phyloP scores from a whole-genome alignment of 2,888 invertebrate genomes.

The Sicus ferrugineus region DNA sequence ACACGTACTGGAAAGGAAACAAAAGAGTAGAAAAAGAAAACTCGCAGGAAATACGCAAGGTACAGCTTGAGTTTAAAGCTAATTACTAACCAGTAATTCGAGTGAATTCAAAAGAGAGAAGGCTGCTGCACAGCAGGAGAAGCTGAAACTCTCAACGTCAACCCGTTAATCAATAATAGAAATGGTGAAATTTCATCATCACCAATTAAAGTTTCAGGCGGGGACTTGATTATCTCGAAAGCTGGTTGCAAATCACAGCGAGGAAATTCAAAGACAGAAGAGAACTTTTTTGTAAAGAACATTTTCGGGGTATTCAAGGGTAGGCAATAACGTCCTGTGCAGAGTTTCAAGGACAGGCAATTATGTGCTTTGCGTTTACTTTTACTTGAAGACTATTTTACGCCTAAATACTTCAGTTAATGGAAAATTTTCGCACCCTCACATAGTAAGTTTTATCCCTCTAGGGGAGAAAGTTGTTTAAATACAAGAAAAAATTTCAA shows the following conservation, averaged over 20 bases:
- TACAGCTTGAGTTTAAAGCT: neutral
- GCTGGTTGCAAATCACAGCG: neutral
- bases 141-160: neutral
- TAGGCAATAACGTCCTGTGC: no score
- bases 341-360: no score
- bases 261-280: neutral
- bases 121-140: neutral
- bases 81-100: neutral
- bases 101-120: neutral
- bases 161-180: slow-evolving; percentile 13
- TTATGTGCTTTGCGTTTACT: neutral
- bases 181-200: neutral
- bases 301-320: neutral
- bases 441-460: neutral
- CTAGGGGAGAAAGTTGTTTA: no score
- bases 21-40: slow-evolving; percentile 1
- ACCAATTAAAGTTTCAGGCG: neutral
- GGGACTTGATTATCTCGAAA: neutral
- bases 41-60: neutral
- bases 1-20: neutral
- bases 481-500: neutral
- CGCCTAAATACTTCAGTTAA: neutral
- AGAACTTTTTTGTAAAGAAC: neutral
- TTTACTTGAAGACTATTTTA: neutral
- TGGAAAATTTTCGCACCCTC: neutral